Conservation (phyloP, 2,888 invertebrate genomes). For the Biston betularia region DNA sequence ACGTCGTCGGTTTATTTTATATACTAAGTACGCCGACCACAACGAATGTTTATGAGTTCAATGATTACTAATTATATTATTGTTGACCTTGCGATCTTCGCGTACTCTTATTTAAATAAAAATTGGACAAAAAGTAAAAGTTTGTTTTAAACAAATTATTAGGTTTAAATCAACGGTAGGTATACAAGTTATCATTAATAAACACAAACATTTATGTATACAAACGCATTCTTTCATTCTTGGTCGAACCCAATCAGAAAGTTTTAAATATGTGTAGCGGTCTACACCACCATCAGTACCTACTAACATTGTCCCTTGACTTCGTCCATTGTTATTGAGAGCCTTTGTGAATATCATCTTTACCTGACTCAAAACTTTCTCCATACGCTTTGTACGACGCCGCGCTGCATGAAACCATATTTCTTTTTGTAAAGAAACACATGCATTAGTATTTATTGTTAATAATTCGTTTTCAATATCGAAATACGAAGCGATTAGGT, state of each 20-base stretch:
- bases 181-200: no score
- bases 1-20: no score
- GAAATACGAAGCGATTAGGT: neutral
- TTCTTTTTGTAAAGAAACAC: constrained; percentile 34
- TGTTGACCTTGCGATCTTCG: no score
- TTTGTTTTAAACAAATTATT: no score
- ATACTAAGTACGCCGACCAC: no score
- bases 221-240: no score
- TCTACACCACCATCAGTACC: constrained; percentile 4
- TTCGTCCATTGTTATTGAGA: constrained; percentile 64
- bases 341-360: constrained; percentile 65
- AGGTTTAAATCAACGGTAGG: neutral
- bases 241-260: constrained; percentile 4
- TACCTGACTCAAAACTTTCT: constrained; percentile 64
- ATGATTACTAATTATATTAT: no score
- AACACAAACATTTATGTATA: neutral
- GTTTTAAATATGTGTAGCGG: constrained; percentile 5
- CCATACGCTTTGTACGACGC: constrained; percentile 54
- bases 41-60: no score
- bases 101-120: no score
- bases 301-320: constrained; percentile 40
- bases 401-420: constrained; percentile 37
- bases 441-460: constrained; percentile 31
- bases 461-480: constrained; percentile 18
- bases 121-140: no score